Conservation (phyloP, 2,888 invertebrate genomes). For the Lacanobia wlatinum region DNA sequence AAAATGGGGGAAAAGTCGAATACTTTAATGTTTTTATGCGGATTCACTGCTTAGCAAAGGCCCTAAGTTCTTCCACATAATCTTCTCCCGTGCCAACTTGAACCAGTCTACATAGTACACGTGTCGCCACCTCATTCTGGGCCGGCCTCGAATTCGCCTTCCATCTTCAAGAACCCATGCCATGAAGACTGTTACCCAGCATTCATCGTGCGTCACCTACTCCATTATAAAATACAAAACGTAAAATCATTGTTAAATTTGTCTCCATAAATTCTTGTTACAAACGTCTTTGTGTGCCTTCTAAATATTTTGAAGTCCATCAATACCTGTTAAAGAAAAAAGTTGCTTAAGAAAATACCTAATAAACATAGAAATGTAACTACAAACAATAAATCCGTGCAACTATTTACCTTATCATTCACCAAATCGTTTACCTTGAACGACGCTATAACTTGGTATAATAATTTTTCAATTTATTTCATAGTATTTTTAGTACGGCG, state of each 20-base stretch:
- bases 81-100: no score
- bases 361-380: not conserved
- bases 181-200: not conserved
- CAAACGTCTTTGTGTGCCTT: not conserved
- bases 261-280: not conserved
- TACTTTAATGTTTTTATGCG: not conserved
- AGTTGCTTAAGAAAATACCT: no score
- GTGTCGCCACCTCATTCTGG: not conserved
- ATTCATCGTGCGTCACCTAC: not conserved
- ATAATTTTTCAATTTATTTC: constrained; percentile 70
- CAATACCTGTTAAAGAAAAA: not conserved
- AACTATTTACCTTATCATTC: constrained; percentile 51
- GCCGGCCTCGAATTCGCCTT: not conserved
- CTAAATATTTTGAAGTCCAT: not conserved
- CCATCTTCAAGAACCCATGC: not conserved
- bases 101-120: no score
- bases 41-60: not conserved
- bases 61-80: not conserved
- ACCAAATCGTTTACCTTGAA: constrained; percentile 58
- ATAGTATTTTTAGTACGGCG: constrained; percentile 66
- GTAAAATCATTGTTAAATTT: not conserved
- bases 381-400: constrained; percentile 13
- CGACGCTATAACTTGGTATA: constrained; percentile 60
- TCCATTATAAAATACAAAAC: no score
- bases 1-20: no score